A percentile compares a stretch with the other conserved stretches of the same genome.
These are phyloP conservation scores for Caenorhabditis virilis DNA, from an alignment of 2,888 invertebrate genomes.

Conservation along the genomic window DNA sequence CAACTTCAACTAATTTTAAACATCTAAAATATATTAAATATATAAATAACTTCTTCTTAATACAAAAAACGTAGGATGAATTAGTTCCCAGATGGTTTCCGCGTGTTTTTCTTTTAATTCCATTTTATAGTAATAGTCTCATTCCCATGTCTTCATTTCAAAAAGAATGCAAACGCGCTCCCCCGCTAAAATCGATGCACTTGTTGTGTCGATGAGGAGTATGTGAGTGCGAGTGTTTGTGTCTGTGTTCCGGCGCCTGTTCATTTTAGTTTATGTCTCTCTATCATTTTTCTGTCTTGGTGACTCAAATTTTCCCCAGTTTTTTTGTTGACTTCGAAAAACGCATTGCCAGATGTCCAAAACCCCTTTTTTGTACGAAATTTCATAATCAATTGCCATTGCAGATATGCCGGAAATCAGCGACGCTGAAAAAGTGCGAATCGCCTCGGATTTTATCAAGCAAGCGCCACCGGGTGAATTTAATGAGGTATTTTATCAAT, in stretches of 20 bases:
- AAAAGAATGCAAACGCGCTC: slow-evolving; percentile 20
- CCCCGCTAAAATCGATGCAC: slow-evolving; percentile 26
- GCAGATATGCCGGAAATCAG: slow-evolving; percentile 36
- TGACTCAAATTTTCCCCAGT: background rate
- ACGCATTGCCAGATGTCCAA: too few relatives aligned
- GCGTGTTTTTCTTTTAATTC: too few relatives aligned
- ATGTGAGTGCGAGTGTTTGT: background rate
- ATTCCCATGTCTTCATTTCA: too few relatives aligned
- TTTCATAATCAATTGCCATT: too few relatives aligned
- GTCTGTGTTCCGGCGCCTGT: background rate
- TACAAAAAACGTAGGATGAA: too few relatives aligned
- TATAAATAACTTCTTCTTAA: too few relatives aligned
- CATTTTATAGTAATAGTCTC: too few relatives aligned
- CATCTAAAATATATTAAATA: too few relatives aligned
- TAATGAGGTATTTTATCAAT: slow-evolving; percentile 80
- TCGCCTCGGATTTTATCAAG: slow-evolving; percentile 86
- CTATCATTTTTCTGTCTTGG: background rate
- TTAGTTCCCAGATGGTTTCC: too few relatives aligned
- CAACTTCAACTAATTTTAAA: too few relatives aligned
- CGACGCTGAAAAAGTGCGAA: slow-evolving; percentile 58
- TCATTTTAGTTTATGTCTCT: slow-evolving; percentile 1
- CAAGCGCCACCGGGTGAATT: slow-evolving; percentile 99
- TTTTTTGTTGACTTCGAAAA: background rate
- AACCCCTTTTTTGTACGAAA: too few relatives aligned
- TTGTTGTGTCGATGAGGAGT: slow-evolving; percentile 9